These are phyloP conservation scores for Dilophus febrilis DNA, from an alignment of 2,888 invertebrate species.

Conservation along the genomic window DNA sequence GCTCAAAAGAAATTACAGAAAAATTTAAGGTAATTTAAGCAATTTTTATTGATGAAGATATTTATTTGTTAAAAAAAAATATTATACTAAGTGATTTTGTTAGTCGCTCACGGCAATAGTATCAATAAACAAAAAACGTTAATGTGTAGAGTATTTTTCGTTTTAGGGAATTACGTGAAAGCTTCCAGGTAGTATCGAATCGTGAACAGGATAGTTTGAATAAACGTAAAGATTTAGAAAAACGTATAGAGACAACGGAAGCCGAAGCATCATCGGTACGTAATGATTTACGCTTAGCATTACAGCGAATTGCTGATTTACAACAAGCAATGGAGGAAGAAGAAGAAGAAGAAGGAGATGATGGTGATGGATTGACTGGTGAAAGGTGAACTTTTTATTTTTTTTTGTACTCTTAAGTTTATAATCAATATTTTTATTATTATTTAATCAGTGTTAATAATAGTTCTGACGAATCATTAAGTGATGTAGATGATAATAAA, in stretches of 20 bases:
- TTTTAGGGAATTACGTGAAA: slow-evolving; percentile 62
- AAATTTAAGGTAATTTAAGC: slow-evolving; percentile 33
- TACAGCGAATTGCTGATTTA: slow-evolving; percentile 77
- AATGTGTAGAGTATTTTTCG: too few species aligned
- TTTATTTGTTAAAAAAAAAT: neutral
- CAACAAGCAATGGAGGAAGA: slow-evolving; percentile 85
- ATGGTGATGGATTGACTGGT: slow-evolving; percentile 39
- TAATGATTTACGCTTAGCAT: slow-evolving; percentile 71
- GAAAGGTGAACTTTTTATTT: slow-evolving; percentile 19
- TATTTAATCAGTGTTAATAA: slow-evolving; percentile 11
- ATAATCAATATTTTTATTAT: slow-evolving; percentile 1
- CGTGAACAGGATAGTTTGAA: slow-evolving; percentile 60
- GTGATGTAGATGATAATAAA: slow-evolving; percentile 19
- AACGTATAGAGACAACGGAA: slow-evolving; percentile 50
- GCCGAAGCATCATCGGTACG: slow-evolving; percentile 52
- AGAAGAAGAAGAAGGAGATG: slow-evolving; percentile 22
- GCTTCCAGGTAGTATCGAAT: slow-evolving; percentile 48
- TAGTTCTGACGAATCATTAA: slow-evolving; percentile 20
- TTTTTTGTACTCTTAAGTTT: too few species aligned
- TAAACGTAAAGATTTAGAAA: slow-evolving; percentile 59
- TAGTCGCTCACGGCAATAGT: too few species aligned
- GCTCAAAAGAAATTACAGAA: slow-evolving; percentile 56
- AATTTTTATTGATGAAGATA: neutral
- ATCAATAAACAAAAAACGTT: neutral
- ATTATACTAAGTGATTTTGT: too few species aligned